Evolutionary conservation across 2,888 invertebrate genomes (phyloP).

Genomic region (Pachydiplax longipennis): DNA sequence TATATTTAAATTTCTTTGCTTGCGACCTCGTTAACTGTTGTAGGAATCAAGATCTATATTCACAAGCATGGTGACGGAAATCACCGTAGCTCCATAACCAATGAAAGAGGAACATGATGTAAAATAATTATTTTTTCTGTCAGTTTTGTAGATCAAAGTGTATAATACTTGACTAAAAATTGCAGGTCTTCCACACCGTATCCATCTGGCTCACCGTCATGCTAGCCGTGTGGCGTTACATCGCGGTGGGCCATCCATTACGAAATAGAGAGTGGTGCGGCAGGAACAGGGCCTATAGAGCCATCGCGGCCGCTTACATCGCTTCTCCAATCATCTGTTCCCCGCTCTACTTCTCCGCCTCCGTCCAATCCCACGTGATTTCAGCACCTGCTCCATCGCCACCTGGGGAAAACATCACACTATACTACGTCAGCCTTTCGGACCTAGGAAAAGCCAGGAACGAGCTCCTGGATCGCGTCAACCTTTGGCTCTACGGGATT

Average conservation of each 20-base stretch:
- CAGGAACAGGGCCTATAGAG: conserved; percentile 76
- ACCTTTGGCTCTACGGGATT: conserved; percentile 63
- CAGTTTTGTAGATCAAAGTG: no score
- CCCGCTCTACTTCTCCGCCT: conserved; percentile 83
- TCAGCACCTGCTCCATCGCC: not conserved
- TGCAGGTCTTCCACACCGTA: conserved; percentile 78
- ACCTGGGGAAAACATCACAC: conserved; percentile 44
- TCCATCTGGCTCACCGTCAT: conserved; percentile 83
- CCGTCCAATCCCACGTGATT: conserved; percentile 60
- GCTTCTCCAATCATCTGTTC: conserved; percentile 84
- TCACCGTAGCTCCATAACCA: no score
- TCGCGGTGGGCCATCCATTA: conserved; percentile 79
- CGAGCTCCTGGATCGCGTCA: conserved; percentile 56
- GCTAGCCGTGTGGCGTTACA: conserved; percentile 86
- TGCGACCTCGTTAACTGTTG: no score
- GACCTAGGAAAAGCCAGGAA: conserved; percentile 54
- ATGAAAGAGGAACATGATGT: no score
- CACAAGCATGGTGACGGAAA: no score
- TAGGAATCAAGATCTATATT: no score
- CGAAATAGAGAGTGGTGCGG: conserved; percentile 83
- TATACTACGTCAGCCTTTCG: conserved; percentile 55
- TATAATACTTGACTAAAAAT: not conserved
- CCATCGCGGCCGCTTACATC: conserved; percentile 80
- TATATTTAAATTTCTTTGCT: no score
- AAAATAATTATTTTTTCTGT: no score